Evolutionary conservation across 2,113 vertebrate genomes (phyloP).

Genomic region (Pholis gunnellus): DNA sequence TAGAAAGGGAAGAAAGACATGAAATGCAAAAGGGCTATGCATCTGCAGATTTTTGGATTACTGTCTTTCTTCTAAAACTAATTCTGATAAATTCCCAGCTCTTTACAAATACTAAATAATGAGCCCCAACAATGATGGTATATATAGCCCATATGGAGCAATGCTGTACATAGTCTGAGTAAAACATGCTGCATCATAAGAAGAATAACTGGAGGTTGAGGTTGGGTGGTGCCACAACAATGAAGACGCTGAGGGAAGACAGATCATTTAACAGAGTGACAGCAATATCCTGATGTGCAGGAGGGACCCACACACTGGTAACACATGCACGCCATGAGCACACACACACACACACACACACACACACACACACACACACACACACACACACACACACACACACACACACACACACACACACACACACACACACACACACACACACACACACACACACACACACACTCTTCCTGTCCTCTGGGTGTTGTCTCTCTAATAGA

Average conservation of each 20-base stretch:
- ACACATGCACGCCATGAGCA: slow-evolving; percentile 16
- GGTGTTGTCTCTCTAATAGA: slow-evolving; percentile 59
- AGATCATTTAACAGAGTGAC: slow-evolving; percentile 53
- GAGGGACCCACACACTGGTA: slow-evolving; percentile 28
- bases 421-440: slow-evolving; percentile 37
- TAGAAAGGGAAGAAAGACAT: not conserved
- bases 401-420: slow-evolving; percentile 33
- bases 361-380: slow-evolving; percentile 13
- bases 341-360: slow-evolving; percentile 28
- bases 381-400: slow-evolving; percentile 29
- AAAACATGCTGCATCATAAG: slow-evolving; percentile 17
- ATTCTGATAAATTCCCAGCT: not conserved
- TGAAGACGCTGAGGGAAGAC: slow-evolving; percentile 29
- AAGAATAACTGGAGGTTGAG: slow-evolving; percentile 23
- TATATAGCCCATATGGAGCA: not conserved
- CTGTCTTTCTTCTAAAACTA: not conserved
- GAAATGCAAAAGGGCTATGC: slow-evolving; percentile 11
- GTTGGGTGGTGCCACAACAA: slow-evolving; percentile 23
- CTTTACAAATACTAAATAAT: not conserved
- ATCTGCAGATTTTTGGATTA: not conserved
- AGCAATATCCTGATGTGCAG: slow-evolving; percentile 54
- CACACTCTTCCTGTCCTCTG: slow-evolving; percentile 51
- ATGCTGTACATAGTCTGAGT: not conserved
- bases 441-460: slow-evolving; percentile 44
- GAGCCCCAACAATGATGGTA: not conserved